phyloP scores from a whole-genome alignment of 2,113 vertebrate species.

The Micronycteris hirsuta region DNA sequence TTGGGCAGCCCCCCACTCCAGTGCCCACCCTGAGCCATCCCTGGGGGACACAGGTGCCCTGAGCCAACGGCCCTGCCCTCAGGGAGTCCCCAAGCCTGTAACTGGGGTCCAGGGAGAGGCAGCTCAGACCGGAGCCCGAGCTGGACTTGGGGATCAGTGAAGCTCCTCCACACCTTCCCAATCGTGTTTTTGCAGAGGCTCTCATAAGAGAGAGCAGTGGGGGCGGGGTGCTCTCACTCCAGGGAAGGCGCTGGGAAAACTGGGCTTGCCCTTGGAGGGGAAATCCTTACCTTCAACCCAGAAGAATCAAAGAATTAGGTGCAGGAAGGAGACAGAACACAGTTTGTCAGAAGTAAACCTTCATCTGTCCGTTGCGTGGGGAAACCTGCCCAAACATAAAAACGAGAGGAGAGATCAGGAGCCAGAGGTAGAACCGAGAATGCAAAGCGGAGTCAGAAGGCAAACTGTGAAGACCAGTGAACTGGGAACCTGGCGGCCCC shows the following conservation, averaged over 20 bases:
- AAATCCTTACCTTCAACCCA: neutral
- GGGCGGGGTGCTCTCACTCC: neutral
- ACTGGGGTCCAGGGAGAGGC: neutral
- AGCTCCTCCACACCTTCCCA: neutral
- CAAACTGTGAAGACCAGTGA: neutral
- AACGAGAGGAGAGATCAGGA: neutral
- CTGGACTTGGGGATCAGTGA: neutral
- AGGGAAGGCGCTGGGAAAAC: too few relatives aligned
- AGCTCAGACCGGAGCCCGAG: neutral
- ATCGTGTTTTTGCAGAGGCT: fast-evolving
- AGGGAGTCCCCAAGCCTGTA: neutral
- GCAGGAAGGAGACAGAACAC: neutral
- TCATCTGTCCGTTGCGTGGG: fast-evolving
- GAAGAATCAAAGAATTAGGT: neutral
- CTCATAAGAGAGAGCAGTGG: too few relatives aligned
- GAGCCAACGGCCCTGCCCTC: neutral
- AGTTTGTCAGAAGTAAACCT: neutral
- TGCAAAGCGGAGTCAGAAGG: neutral
- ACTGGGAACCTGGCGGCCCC: neutral
- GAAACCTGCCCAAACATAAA: neutral
- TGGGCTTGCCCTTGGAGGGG: neutral
- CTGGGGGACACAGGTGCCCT: neutral
- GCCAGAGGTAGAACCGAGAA: neutral
- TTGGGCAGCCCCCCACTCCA: neutral
- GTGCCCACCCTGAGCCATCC: neutral